Percentiles rank a stretch among this genome's conserved stretches.
Conservation (phyloP, 30 jellyfish, hydroid and myxozoan species). For the Rhopilema esculentum region DNA sequence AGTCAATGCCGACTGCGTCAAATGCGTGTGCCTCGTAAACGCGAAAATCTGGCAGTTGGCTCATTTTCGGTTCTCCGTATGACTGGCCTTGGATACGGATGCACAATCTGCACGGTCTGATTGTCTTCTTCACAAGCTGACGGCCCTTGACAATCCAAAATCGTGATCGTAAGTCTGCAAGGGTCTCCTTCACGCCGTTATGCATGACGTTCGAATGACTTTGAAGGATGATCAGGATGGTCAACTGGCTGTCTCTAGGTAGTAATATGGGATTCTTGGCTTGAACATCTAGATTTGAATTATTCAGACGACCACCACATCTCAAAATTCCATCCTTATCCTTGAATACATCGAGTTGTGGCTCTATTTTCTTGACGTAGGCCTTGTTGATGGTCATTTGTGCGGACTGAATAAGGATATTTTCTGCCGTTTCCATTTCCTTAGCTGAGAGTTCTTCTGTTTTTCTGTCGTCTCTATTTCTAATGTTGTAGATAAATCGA, state of each 20-base stretch:
- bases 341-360: constrained; percentile 10
- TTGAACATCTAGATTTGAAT: constrained; percentile 24
- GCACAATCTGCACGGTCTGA: neutral
- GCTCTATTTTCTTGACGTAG: neutral
- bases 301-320: constrained; percentile 29
- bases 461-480: constrained; percentile 6
- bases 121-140: constrained; percentile 21
- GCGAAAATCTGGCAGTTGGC: neutral
- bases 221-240: neutral
- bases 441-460: neutral
- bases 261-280: constrained; percentile 15
- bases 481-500: neutral
- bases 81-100: no score
- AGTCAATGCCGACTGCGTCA: no score
- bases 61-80: neutral
- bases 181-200: neutral
- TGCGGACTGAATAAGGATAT: neutral
- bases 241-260: constrained; percentile 11
- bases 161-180: neutral
- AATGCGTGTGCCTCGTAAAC: no score
- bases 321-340: constrained; percentile 22
- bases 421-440: constrained; percentile 11
- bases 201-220: constrained; percentile 12
- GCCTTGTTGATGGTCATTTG: constrained; percentile 2
- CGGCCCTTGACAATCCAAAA: constrained; percentile 5